Evolutionary conservation across 1,140 invertebrate species (phyloP).

Genomic region (Apolygus lucorum): DNA sequence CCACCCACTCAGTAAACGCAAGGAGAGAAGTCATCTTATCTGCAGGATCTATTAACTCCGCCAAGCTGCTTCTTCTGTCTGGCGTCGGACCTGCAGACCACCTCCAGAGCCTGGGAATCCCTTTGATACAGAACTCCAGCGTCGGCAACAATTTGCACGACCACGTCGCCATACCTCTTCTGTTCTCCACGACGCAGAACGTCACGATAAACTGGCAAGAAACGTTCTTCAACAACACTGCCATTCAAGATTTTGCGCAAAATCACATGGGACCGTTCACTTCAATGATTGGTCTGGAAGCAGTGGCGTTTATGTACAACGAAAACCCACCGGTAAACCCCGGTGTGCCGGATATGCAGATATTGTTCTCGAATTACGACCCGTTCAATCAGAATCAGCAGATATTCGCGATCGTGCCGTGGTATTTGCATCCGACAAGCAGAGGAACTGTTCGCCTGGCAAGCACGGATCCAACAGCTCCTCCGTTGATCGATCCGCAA

Average conservation of each 20-base stretch:
- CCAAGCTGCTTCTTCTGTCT: constrained; percentile 63
- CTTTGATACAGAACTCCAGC: constrained; percentile 51
- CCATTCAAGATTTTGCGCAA: constrained; percentile 8
- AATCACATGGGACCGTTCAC: constrained; percentile 17
- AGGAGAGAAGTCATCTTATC: constrained; percentile 61
- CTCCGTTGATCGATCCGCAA: constrained; percentile 71
- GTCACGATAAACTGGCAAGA: constrained; percentile 50
- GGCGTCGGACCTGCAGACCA: constrained; percentile 62
- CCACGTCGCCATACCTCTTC: constrained; percentile 56
- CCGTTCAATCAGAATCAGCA: not conserved
- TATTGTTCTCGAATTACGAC: not conserved
- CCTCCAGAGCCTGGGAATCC: constrained; percentile 55
- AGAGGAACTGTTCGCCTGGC: constrained; percentile 54
- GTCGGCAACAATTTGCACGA: constrained; percentile 75
- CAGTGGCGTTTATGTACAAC: constrained; percentile 1
- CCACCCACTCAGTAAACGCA: constrained; percentile 41
- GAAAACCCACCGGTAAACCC: constrained; percentile 44
- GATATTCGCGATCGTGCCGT: constrained; percentile 3
- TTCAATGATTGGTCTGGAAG: constrained; percentile 10
- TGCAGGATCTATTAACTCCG: constrained; percentile 56
- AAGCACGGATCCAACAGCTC: constrained; percentile 53
- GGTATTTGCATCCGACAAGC: constrained; percentile 49
- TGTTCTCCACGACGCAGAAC: constrained; percentile 38
- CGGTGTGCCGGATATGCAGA: constrained; percentile 49
- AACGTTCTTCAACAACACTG: constrained; percentile 32